Evolutionary conservation across 2,888 invertebrate species (phyloP), one percentile per base, ranked within the genome.

Genomic region (Acheta domesticus): DNA sequence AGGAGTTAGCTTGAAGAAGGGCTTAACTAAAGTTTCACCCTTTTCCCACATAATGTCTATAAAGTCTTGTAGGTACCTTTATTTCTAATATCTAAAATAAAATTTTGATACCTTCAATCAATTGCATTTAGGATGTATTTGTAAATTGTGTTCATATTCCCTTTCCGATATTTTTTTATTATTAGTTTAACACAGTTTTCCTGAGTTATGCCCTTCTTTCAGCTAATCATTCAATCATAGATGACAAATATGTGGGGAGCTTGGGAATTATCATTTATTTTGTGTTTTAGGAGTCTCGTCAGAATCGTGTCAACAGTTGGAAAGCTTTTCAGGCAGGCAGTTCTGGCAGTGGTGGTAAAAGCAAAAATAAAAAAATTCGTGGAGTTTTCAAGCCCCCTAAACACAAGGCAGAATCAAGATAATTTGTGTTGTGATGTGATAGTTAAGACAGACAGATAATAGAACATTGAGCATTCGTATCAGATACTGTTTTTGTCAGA

Each of bases 281-380:
- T 62, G 36, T 62, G 16, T 87, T 88, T 8, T 87, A 93, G 91
- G 97, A 96, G 89, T 96, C 96, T 75, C 90, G 96, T 82, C 96
- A 97, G 89, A 96, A 93, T 84, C 90, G 97, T 82, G 96, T 97
- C 0, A 94, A 95, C 82, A 96, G 96, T 86, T 97, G 97, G 97
- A 95, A 96, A 85, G 93, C 92, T 49, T 97, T 97, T 86, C 94
- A 96, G 86, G 93, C 94, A 0, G 91, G 90, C 76, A 85, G 87
- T 20, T 87, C 88, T 74, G 81, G 81, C 12, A 81, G 79, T 79
- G 90, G 91, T 79, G 90, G 91, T 79, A 94, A 94, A 86, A 91
- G 91, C 83, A 95, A 95, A 86, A 92, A 95, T 85, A 94, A 94
- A 87, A 95, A 94, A 86, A 91, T 94, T 83, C 94, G 93, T 87